A percentile compares a stretch with the other conserved stretches of the same genome.
These are phyloP conservation scores for Chrysomela aeneicollis DNA, from an alignment of 2,888 invertebrate genomes.

Conservation along the genomic window DNA sequence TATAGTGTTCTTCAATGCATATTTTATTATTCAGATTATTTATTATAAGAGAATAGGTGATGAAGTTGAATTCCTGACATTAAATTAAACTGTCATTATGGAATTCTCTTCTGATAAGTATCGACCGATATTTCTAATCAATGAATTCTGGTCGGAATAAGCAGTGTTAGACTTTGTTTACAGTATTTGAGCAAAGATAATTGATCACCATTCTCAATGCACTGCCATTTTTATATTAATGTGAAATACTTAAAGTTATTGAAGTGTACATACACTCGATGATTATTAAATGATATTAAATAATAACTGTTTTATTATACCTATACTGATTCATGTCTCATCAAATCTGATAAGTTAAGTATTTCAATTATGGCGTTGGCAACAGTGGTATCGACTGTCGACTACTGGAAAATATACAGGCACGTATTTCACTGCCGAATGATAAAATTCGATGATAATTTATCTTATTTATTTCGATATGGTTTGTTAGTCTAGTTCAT, in stretches of 20 bases:
- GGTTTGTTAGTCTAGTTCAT: neutral
- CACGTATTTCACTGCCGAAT: too few species aligned
- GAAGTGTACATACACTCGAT: neutral
- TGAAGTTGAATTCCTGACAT: too few species aligned
- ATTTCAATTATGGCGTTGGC: neutral
- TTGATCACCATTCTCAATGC: constrained; percentile 23
- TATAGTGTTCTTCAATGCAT: too few species aligned
- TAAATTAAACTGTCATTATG: too few species aligned
- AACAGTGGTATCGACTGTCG: neutral
- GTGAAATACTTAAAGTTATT: neutral
- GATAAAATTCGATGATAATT: too few species aligned
- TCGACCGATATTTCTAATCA: too few species aligned
- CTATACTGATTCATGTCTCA: too few species aligned
- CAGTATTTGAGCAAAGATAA: neutral
- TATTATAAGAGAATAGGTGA: too few species aligned
- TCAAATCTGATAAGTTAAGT: too few species aligned
- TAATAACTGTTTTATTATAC: neutral
- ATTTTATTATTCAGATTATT: too few species aligned
- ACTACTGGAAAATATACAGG: too few species aligned
- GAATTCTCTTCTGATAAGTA: too few species aligned
- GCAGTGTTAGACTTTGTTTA: neutral
- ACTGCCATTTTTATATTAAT: constrained; percentile 39
- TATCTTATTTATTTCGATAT: neutral
- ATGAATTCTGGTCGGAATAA: neutral
- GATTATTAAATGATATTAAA: neutral